Evolutionary conservation across 1,140 invertebrate species (phyloP).

Genomic region (Sogatella furcifera): DNA sequence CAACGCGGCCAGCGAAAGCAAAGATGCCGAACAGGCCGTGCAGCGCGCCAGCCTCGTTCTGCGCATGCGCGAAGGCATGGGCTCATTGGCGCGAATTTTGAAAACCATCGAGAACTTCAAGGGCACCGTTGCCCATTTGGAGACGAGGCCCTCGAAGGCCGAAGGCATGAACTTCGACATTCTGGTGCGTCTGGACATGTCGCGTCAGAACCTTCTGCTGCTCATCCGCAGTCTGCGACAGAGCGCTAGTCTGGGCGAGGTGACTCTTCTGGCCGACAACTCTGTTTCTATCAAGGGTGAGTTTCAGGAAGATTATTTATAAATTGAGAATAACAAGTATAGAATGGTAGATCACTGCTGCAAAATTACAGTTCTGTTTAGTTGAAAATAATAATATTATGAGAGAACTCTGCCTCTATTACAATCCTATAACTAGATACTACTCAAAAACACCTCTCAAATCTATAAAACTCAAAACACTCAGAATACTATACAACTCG

Average conservation of each 20-base stretch:
- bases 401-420: too few relatives aligned
- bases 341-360: too few relatives aligned
- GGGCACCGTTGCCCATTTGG: conserved; percentile 74
- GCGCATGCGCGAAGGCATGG: conserved; percentile 76
- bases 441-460: too few relatives aligned
- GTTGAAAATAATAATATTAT: too few relatives aligned
- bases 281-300: conserved; percentile 68
- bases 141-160: conserved; percentile 68
- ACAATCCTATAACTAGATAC: too few relatives aligned
- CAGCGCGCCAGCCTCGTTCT: conserved; percentile 71
- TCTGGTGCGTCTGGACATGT: conserved; percentile 75
- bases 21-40: conserved; percentile 56
- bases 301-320: too few relatives aligned
- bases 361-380: too few relatives aligned
- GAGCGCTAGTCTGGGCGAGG: conserved; percentile 60
- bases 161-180: conserved; percentile 70
- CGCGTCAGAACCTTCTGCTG: conserved; percentile 61
- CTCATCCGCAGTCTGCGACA: conserved; percentile 74
- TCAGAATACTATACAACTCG: too few relatives aligned
- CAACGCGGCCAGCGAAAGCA: conserved; percentile 60
- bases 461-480: too few relatives aligned
- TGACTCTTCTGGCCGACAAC: conserved; percentile 70
- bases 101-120: conserved; percentile 89
- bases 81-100: conserved; percentile 70
- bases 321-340: too few relatives aligned